Percentiles rank a stretch among this genome's conserved stretches.
Conservation (phyloP, 1,140 invertebrate species). For the Lepidurus packardi region DNA sequence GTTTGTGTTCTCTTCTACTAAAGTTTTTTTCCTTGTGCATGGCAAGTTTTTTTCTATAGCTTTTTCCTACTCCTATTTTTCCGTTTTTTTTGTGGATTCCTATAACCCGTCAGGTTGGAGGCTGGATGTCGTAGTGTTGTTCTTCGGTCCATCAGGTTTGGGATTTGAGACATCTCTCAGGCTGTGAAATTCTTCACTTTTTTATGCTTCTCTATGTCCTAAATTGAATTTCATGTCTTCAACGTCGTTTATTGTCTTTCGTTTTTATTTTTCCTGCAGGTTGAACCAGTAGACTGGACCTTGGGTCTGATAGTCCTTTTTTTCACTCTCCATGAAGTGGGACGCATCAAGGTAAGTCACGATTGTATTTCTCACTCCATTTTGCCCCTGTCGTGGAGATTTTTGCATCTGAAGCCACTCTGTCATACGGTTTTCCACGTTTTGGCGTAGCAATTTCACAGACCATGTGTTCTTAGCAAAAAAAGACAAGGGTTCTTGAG, state of each 20-base stretch:
- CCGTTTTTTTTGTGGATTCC: neutral
- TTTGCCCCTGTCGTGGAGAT: neutral
- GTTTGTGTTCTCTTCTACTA: too few relatives aligned
- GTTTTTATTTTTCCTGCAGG: neutral
- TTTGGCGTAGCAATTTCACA: neutral
- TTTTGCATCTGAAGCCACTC: neutral
- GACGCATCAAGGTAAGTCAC: neutral
- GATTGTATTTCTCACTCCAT: neutral
- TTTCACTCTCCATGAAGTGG: neutral
- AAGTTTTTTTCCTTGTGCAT: neutral
- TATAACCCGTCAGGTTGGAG: neutral
- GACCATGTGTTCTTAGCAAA: neutral
- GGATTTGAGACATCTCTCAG: neutral
- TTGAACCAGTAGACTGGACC: neutral
- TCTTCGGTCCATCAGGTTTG: constrained; percentile 8
- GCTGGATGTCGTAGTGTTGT: neutral
- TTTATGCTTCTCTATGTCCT: neutral
- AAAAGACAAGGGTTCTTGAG: neutral
- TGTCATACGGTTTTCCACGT: neutral
- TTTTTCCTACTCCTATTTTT: neutral
- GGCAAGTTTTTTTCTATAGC: neutral
- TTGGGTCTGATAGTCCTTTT: neutral
- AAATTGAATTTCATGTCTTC: constrained; percentile 1
- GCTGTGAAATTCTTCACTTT: constrained; percentile 22
- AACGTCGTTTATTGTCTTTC: neutral